Percentiles rank a stretch among this genome's conserved stretches.
These are phyloP conservation scores for Apotomis capreana DNA, from an alignment of 2,888 invertebrate genomes.

Conservation along the genomic window DNA sequence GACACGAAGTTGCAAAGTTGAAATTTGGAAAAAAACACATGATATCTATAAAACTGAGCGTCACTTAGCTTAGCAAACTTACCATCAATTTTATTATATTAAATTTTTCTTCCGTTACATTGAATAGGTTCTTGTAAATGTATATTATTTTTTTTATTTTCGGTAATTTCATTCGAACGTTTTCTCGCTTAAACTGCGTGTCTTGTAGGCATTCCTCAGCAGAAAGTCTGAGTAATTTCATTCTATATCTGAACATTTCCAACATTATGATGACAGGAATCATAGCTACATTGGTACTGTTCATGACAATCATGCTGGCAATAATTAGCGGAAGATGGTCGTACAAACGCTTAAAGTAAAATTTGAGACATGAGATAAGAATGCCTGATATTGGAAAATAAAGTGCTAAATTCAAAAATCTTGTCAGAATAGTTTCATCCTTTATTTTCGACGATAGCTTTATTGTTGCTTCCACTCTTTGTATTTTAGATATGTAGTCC, in stretches of 20 bases:
- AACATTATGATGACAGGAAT: constrained; percentile 12
- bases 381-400: background rate
- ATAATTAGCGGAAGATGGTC: background rate
- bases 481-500: background rate
- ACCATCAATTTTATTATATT: constrained; percentile 17
- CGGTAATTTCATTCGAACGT: background rate
- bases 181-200: background rate
- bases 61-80: background rate
- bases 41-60: too few relatives aligned
- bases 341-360: background rate
- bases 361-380: background rate
- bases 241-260: constrained; percentile 16
- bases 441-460: background rate
- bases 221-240: constrained; percentile 3
- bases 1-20: too few relatives aligned
- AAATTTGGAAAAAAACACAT: too few relatives aligned
- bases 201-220: constrained; percentile 5
- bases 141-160: constrained; percentile 21
- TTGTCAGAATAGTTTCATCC: background rate
- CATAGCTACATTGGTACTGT: constrained; percentile 6
- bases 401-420: background rate
- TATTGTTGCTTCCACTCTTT: background rate
- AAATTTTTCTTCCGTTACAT: constrained; percentile 7
- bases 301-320: background rate
- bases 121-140: constrained; percentile 9